These are phyloP conservation scores for Coptotermes formosanus DNA, from an alignment of 1,140 invertebrate genomes.

Conservation along the genomic window DNA sequence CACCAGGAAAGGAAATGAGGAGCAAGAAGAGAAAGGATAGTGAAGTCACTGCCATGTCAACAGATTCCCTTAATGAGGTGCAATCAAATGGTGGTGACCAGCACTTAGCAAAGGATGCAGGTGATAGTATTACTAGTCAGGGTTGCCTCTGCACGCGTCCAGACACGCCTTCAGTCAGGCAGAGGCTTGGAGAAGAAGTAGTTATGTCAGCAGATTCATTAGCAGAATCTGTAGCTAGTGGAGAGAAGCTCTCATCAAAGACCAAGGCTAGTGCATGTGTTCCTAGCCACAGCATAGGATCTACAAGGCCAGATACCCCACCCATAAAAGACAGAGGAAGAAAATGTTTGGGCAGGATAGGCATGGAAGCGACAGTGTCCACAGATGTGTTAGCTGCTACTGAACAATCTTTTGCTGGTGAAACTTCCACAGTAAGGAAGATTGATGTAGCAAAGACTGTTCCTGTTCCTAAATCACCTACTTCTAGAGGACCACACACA, in stretches of 20 bases:
- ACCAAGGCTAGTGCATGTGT: background rate
- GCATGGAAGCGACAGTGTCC: conserved; percentile 27
- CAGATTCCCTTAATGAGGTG: conserved; percentile 40
- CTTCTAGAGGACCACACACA: background rate
- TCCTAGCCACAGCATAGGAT: conserved; percentile 9
- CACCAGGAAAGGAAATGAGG: conserved; percentile 19
- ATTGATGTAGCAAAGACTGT: background rate
- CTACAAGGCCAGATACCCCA: conserved; percentile 27
- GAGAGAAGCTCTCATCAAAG: background rate
- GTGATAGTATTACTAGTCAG: conserved; percentile 42
- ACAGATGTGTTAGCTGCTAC: conserved; percentile 25
- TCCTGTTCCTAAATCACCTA: background rate
- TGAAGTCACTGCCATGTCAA: conserved; percentile 31
- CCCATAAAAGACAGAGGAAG: conserved; percentile 21
- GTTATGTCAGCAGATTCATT: conserved; percentile 55
- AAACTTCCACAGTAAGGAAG: background rate
- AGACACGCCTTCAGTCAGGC: conserved; percentile 48
- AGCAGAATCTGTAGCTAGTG: conserved; percentile 43
- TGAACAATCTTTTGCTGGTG: conserved; percentile 19
- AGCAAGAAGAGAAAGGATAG: background rate
- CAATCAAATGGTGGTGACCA: conserved; percentile 53
- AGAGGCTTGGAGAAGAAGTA: conserved; percentile 46
- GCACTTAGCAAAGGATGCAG: conserved; percentile 41
- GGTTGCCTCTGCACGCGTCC: conserved; percentile 50
- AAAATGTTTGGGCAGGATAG: conserved; percentile 26